Evolutionary conservation across 2,797 vertebrate species (phyloP).

Genomic region (Nannoperca australis): DNA sequence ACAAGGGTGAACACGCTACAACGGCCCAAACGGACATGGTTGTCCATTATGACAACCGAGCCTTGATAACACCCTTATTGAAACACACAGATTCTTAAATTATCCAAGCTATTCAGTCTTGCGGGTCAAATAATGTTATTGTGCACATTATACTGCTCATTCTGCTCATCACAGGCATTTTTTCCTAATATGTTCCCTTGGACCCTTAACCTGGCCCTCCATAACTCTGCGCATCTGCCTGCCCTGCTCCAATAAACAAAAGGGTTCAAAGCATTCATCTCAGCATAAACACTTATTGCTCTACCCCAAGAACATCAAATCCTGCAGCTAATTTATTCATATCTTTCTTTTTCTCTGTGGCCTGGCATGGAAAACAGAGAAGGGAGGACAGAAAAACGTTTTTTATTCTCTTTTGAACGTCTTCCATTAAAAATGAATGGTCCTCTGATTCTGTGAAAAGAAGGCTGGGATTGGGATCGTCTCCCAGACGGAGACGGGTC

Average conservation of each 20-base stretch:
- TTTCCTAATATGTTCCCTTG: conserved; percentile 37
- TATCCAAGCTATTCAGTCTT: conserved; percentile 18
- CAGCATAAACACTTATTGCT: conserved; percentile 45
- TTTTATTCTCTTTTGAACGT: conserved; percentile 59
- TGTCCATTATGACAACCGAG: too few relatives aligned
- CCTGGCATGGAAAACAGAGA: conserved; percentile 58
- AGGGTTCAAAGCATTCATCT: conserved; percentile 31
- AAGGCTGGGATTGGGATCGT: conserved; percentile 43
- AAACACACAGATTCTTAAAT: conserved; percentile 19
- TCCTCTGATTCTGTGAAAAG: conserved; percentile 56
- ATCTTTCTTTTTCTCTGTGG: conserved; percentile 50
- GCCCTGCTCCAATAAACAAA: conserved; percentile 42
- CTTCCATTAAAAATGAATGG: conserved; percentile 78
- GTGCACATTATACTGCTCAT: conserved; percentile 19
- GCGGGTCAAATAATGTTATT: conserved; percentile 28
- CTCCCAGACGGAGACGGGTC: conserved; percentile 55
- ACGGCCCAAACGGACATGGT: too few relatives aligned
- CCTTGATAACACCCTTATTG: not conserved
- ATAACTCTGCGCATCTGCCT: not conserved
- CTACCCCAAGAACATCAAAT: conserved; percentile 44
- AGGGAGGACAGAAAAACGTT: conserved; percentile 41
- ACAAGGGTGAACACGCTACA: too few relatives aligned
- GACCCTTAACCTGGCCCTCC: conserved; percentile 19
- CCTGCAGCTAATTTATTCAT: conserved; percentile 69
- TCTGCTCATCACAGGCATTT: conserved; percentile 29